phyloP scores from a whole-genome alignment of 2,888 invertebrate genomes.

The Hipparchia semele region DNA sequence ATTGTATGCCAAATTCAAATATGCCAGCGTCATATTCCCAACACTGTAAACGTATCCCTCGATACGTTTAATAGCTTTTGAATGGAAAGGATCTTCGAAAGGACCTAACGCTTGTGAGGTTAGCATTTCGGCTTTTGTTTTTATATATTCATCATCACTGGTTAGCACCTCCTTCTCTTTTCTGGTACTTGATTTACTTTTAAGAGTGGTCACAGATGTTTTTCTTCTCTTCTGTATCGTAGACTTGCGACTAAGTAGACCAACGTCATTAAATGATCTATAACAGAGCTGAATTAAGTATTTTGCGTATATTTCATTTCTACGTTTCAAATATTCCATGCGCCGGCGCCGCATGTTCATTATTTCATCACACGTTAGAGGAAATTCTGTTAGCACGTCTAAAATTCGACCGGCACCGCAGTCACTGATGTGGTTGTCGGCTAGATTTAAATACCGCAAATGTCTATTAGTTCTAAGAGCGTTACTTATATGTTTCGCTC shows the following conservation, averaged over 20 bases:
- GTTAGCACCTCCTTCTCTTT: constrained; percentile 38
- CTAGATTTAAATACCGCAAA: constrained; percentile 64
- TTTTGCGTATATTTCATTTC: constrained; percentile 36
- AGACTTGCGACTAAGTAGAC: constrained; percentile 39
- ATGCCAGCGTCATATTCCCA: constrained; percentile 58
- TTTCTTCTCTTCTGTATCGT: constrained; percentile 37
- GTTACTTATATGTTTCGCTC: constrained; percentile 54
- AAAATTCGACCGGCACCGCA: constrained; percentile 55
- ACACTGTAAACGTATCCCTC: constrained; percentile 46
- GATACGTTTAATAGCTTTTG: constrained; percentile 38
- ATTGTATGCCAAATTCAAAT: constrained; percentile 64
- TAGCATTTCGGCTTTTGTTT: constrained; percentile 47
- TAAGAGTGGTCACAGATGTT: constrained; percentile 35
- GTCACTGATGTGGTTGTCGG: constrained; percentile 59
- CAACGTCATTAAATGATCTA: constrained; percentile 42
- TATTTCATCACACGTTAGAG: constrained; percentile 52
- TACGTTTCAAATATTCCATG: constrained; percentile 41
- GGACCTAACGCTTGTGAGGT: constrained; percentile 49
- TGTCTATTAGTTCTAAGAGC: constrained; percentile 61
- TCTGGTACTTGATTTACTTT: constrained; percentile 34
- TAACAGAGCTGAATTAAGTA: constrained; percentile 34
- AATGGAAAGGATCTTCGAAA: constrained; percentile 52
- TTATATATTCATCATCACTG: constrained; percentile 40
- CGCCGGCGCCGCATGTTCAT: constrained; percentile 43
- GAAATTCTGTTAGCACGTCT: constrained; percentile 53